These are phyloP conservation scores for Stichopus horrens DNA, from an alignment of 53 echinoderm and acorn worm genomes.

Conservation along the genomic window DNA sequence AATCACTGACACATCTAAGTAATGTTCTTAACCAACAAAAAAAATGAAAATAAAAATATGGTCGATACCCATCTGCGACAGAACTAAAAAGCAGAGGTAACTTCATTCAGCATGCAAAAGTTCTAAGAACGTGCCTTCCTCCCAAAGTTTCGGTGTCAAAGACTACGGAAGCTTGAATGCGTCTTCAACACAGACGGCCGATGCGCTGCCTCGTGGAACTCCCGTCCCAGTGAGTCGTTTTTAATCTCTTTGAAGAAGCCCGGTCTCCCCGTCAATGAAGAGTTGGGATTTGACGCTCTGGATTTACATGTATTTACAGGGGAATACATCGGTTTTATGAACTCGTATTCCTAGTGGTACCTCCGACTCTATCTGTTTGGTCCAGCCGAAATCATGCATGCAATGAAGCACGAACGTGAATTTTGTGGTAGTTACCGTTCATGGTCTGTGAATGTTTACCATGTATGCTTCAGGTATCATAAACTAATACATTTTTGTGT, in stretches of 20 bases:
- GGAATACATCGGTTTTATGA: slow-evolving; percentile 56
- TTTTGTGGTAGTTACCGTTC: no score
- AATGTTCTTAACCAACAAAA: no score
- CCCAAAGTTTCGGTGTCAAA: neutral
- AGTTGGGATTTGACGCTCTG: slow-evolving; percentile 62
- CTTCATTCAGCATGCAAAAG: no score
- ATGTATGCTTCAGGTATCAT: no score
- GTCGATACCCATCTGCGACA: no score
- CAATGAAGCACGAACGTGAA: neutral
- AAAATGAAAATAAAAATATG: no score
- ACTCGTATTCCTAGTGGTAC: slow-evolving; percentile 47
- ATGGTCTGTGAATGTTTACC: no score
- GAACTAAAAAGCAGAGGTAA: no score
- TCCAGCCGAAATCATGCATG: neutral
- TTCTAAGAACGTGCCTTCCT: no score
- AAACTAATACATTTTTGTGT: neutral
- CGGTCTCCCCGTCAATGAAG: slow-evolving; percentile 53
- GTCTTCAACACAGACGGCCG: slow-evolving; percentile 1
- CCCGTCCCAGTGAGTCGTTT: slow-evolving; percentile 34
- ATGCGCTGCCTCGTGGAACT: slow-evolving; percentile 55
- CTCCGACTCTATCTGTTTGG: slow-evolving; percentile 42
- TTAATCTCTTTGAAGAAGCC: slow-evolving; percentile 54
- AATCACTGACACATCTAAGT: no score
- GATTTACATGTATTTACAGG: slow-evolving; percentile 62
- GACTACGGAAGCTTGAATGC: slow-evolving; percentile 43